Evolutionary conservation across 2,797 vertebrate genomes (phyloP).

Genomic region (Rhinatrema bivittatum): DNA sequence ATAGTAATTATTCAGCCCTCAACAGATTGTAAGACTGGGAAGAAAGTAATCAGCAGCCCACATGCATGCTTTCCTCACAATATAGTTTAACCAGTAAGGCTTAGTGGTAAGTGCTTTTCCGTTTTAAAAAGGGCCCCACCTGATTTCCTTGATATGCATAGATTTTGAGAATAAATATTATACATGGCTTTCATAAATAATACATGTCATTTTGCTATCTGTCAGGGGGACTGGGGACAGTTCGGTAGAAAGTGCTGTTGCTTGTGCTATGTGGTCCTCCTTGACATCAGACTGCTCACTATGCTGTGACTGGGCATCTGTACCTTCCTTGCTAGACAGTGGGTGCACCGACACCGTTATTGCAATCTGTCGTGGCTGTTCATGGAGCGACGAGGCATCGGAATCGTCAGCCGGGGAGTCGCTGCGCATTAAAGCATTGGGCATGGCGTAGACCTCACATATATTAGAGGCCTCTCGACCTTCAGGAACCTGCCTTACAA

Average conservation of each 20-base stretch:
- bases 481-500: constrained; percentile 74
- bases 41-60: constrained; percentile 55
- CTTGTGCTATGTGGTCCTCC: constrained; percentile 21
- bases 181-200: constrained; percentile 94
- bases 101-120: constrained; percentile 60
- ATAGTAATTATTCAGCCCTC: constrained; percentile 37
- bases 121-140: constrained; percentile 52
- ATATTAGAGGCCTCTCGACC: constrained; percentile 53
- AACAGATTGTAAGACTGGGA: constrained; percentile 37
- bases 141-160: constrained; percentile 79
- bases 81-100: constrained; percentile 69
- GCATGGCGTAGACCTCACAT: constrained; percentile 77
- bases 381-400: constrained; percentile 81
- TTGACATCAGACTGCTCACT: constrained; percentile 37
- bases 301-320: constrained; percentile 52
- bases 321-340: constrained; percentile 49
- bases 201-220: constrained; percentile 52
- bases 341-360: constrained; percentile 94
- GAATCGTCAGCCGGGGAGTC: constrained; percentile 83
- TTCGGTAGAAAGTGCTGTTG: constrained; percentile 11
- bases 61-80: constrained; percentile 43
- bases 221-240: constrained; percentile 30
- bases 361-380: constrained; percentile 88
- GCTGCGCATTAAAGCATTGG: constrained; percentile 70
- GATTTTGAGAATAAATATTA: constrained; percentile 59